Conservation (phyloP, 2,113 vertebrate genomes). For the Crotalus helleri region DNA sequence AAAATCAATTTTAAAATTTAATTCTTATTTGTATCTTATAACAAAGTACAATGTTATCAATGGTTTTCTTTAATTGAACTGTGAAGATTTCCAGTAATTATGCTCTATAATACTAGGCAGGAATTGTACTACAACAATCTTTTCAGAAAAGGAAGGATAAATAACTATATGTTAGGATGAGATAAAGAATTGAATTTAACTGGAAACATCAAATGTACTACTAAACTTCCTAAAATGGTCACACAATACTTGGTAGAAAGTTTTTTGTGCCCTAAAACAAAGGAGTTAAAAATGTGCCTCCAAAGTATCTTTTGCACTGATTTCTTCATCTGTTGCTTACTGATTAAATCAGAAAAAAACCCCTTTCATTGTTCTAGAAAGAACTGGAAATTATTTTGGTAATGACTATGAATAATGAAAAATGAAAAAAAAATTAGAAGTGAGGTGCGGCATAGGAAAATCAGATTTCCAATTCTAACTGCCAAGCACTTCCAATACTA, state of each 20-base stretch:
- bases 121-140: neutral
- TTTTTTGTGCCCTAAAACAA: neutral
- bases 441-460: neutral
- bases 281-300: neutral
- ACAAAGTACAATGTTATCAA: neutral
- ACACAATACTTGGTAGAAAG: neutral
- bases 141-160: neutral
- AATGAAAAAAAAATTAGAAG: neutral
- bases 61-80: neutral
- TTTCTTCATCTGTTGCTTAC: neutral
- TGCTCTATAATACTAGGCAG: neutral
- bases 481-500: neutral
- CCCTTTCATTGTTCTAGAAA: neutral
- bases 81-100: neutral
- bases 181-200: neutral
- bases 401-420: neutral
- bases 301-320: neutral
- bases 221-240: neutral
- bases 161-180: neutral
- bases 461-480: neutral
- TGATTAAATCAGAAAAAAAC: neutral
- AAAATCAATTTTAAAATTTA: neutral
- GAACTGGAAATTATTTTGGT: neutral
- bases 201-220: neutral
- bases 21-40: neutral